Conservation (phyloP, 1,140 invertebrate genomes). For the Pogonus chalceus region DNA sequence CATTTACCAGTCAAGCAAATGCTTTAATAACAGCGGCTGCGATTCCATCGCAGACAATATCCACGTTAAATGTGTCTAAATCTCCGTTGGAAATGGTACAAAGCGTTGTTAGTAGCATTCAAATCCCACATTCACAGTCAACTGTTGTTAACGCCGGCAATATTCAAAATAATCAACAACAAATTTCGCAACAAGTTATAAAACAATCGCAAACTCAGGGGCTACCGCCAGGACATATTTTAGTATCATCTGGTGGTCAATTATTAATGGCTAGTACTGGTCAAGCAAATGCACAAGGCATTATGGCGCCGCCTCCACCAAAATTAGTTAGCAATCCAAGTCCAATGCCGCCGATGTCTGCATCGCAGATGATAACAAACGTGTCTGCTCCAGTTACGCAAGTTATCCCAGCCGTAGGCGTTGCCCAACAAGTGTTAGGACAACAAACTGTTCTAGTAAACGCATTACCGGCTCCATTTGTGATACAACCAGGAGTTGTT, state of each 20-base stretch:
- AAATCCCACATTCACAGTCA: slow-evolving; percentile 43
- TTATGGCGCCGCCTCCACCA: slow-evolving; percentile 52
- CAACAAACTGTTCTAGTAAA: slow-evolving; percentile 75
- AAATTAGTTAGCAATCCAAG: slow-evolving; percentile 45
- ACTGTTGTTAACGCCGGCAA: slow-evolving; percentile 15
- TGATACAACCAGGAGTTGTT: slow-evolving; percentile 66
- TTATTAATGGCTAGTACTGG: slow-evolving; percentile 55
- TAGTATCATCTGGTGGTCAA: slow-evolving; percentile 63
- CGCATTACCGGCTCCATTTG: slow-evolving; percentile 65
- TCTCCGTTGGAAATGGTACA: slow-evolving; percentile 71
- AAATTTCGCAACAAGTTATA: slow-evolving; percentile 28
- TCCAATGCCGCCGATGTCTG: slow-evolving; percentile 55
- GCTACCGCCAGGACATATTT: slow-evolving; percentile 55
- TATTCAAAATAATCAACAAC: slow-evolving; percentile 23
- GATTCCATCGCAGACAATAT: slow-evolving; percentile 36
- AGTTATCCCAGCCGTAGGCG: slow-evolving; percentile 47
- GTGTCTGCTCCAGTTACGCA: slow-evolving; percentile 59
- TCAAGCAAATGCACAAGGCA: slow-evolving; percentile 35
- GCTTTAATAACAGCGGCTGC: slow-evolving; percentile 40
- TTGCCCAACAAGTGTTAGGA: slow-evolving; percentile 52
- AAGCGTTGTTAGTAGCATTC: slow-evolving; percentile 66
- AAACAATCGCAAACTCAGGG: slow-evolving; percentile 39
- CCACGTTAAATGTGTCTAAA: slow-evolving; percentile 43
- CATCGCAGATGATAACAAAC: slow-evolving; percentile 56
- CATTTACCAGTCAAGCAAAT: slow-evolving; percentile 36